Percentiles rank a stretch among this genome's conserved stretches.
phyloP scores from a whole-genome alignment of 2,113 vertebrate species.

The Seriola rivoliana region DNA sequence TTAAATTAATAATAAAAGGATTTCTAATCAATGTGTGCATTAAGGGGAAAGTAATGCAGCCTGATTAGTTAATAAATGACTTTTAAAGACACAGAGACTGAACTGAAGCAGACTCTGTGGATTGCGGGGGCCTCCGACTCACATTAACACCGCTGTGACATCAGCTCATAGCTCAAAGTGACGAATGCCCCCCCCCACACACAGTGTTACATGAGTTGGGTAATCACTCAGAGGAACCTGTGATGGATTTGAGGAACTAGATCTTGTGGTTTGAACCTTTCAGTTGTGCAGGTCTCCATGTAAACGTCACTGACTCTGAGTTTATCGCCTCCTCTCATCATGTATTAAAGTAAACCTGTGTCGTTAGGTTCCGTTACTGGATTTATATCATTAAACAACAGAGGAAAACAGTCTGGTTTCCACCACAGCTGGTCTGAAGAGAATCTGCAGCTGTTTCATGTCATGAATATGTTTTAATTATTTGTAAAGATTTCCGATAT shows the following conservation, averaged over 20 bases:
- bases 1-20: too few relatives aligned
- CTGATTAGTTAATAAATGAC: too few relatives aligned
- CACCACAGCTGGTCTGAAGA: too few relatives aligned
- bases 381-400: too few relatives aligned
- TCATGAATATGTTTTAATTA: neutral
- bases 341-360: too few relatives aligned
- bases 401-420: neutral
- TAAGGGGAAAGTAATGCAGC: too few relatives aligned
- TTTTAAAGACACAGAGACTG: neutral
- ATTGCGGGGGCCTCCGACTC: neutral
- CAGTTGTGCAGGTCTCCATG: too few relatives aligned
- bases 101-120: neutral
- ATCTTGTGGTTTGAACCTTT: neutral
- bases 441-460: neutral
- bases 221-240: conserved; percentile 13
- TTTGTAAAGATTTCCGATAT: neutral
- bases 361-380: too few relatives aligned
- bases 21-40: too few relatives aligned
- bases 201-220: neutral
- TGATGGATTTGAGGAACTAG: conserved; percentile 22
- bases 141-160: neutral
- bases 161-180: conserved; percentile 5
- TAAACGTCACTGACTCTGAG: too few relatives aligned
- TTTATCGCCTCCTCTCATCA: too few relatives aligned
- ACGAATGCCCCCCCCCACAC: neutral